Percentiles rank a stretch among this genome's conserved stretches.
Evolutionary conservation across 2,797 vertebrate species (phyloP).

Genomic region (Scyliorhinus canicula): DNA sequence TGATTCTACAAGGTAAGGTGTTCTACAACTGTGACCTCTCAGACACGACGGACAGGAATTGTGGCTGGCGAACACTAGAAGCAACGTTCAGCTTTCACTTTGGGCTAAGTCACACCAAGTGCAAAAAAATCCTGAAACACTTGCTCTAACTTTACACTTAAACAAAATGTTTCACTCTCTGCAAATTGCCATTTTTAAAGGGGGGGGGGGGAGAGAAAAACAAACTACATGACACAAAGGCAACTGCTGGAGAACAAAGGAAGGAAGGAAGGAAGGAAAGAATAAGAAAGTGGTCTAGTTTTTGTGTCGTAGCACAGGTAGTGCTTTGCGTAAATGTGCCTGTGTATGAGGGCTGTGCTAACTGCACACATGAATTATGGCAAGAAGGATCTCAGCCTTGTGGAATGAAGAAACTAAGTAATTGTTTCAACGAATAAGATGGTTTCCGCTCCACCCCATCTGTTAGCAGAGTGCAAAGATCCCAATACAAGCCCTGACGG

Average conservation of each 20-base stretch:
- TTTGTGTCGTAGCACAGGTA: conserved; percentile 73
- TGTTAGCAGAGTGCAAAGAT: conserved; percentile 83
- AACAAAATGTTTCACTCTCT: conserved; percentile 65
- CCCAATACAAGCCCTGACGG: conserved; percentile 77
- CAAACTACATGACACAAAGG: conserved; percentile 60
- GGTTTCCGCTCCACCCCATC: conserved; percentile 80
- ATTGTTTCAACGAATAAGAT: conserved; percentile 72
- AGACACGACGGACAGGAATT: conserved; percentile 65
- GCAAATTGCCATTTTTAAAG: conserved; percentile 63
- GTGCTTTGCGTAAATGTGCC: conserved; percentile 79
- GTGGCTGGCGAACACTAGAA: conserved; percentile 64
- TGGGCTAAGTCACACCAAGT: conserved; percentile 67
- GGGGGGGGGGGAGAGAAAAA: conserved; percentile 47
- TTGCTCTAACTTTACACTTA: conserved; percentile 63
- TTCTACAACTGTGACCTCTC: conserved; percentile 52
- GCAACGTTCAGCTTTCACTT: conserved; percentile 63
- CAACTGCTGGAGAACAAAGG: conserved; percentile 50
- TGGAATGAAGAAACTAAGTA: conserved; percentile 87
- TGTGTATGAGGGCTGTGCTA: conserved; percentile 79
- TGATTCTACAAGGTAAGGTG: conserved; percentile 56
- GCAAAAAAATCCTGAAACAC: conserved; percentile 71
- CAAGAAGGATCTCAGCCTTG: conserved; percentile 79
- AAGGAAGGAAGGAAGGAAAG: conserved; percentile 55
- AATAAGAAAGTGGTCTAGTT: conserved; percentile 72
- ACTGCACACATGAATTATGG: conserved; percentile 79